Conservation (phyloP, 92 coral and sea anemone genomes). For the Umimayanthus kanabou region DNA sequence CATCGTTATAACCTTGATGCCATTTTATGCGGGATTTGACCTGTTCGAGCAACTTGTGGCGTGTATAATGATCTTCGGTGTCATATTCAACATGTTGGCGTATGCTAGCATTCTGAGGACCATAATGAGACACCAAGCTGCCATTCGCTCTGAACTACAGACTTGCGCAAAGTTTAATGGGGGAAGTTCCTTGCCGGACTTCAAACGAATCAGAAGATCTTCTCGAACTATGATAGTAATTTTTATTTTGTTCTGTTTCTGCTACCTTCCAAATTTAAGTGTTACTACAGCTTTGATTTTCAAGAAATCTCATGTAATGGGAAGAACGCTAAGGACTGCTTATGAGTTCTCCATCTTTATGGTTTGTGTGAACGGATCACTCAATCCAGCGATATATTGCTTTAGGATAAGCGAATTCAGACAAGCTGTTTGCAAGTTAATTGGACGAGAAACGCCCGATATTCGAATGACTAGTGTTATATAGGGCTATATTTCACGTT, state of each 20-base stretch:
- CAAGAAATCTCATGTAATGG: conserved; percentile 35
- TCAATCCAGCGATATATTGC: conserved; percentile 36
- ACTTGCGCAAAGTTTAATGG: background rate
- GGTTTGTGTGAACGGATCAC: conserved; percentile 41
- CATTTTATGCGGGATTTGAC: background rate
- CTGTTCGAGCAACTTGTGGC: conserved; percentile 4
- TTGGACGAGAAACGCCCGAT: conserved; percentile 1
- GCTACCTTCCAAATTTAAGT: conserved; percentile 34
- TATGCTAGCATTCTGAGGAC: conserved; percentile 13
- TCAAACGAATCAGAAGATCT: conserved; percentile 13
- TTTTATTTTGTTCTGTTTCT: conserved; percentile 27
- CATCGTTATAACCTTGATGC: conserved; percentile 19
- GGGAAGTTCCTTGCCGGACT: conserved; percentile 23
- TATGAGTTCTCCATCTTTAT: conserved; percentile 37
- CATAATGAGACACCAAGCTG: conserved; percentile 22
- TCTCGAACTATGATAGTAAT: conserved; percentile 36
- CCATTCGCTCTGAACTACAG: conserved; percentile 23
- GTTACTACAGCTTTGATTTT: conserved; percentile 26
- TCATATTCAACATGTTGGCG: conserved; percentile 8
- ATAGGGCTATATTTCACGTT: background rate
- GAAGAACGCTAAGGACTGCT: conserved; percentile 9
- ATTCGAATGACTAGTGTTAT: conserved; percentile 32
- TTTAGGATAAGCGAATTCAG: conserved; percentile 42
- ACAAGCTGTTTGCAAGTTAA: conserved; percentile 22
- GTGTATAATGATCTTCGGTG: background rate